Conservation (phyloP, 1,140 invertebrate species). For the Druon quercuslanigerum region DNA sequence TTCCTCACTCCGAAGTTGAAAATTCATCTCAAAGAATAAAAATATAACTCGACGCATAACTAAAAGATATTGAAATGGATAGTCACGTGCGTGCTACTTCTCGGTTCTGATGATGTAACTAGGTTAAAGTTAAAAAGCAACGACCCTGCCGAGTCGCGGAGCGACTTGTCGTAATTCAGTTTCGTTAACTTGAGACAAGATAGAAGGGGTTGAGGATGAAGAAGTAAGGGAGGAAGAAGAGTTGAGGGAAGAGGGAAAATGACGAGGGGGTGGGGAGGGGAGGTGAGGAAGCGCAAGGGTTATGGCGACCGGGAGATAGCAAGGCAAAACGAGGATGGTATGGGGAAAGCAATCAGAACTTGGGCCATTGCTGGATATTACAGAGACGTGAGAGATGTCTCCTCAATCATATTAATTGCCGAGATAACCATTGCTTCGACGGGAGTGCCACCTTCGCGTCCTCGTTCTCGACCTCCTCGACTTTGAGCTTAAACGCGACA, state of each 20-base stretch:
- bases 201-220: slow-evolving; percentile 37
- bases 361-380: slow-evolving; percentile 75
- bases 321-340: slow-evolving; percentile 61
- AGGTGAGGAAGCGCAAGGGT: slow-evolving; percentile 70
- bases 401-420: slow-evolving; percentile 76
- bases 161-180: slow-evolving; percentile 57
- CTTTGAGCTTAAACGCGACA: slow-evolving; percentile 33
- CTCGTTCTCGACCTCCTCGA: slow-evolving; percentile 5
- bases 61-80: not conserved
- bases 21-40: no score
- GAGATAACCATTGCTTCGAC: slow-evolving; percentile 73
- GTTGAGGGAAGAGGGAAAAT: slow-evolving; percentile 31
- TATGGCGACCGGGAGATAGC: slow-evolving; percentile 71
- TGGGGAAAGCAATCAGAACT: slow-evolving; percentile 75
- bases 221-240: slow-evolving; percentile 52
- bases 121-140: slow-evolving; percentile 61
- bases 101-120: slow-evolving; percentile 42
- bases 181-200: slow-evolving; percentile 60
- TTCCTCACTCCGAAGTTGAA: no score
- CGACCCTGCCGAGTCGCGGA: slow-evolving; percentile 35
- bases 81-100: not conserved
- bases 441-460: slow-evolving; percentile 42
- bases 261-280: slow-evolving; percentile 33
- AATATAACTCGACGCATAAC: no score
- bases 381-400: slow-evolving; percentile 75